These are phyloP conservation scores for Dendroctonus ponderosae DNA, from an alignment of 1,140 invertebrate species.

Conservation along the genomic window DNA sequence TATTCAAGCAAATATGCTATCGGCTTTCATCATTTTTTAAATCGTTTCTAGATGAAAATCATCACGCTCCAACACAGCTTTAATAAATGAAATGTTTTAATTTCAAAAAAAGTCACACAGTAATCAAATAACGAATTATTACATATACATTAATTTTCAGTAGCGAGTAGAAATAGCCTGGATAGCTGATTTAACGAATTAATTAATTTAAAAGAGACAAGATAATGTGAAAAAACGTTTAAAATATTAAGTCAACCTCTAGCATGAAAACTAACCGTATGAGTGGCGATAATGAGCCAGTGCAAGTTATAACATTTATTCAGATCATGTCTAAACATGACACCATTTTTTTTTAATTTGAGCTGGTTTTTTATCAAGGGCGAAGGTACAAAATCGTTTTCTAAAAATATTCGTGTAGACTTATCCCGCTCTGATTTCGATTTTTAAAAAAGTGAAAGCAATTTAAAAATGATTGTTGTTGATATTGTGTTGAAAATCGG, in stretches of 20 bases:
- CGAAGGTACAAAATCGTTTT: slow-evolving; percentile 32
- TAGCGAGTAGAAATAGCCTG: no score
- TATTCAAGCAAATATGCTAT: no score
- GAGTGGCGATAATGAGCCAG: slow-evolving; percentile 19
- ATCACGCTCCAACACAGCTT: no score
- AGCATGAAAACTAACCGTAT: slow-evolving; percentile 33
- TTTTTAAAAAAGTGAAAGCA: background rate
- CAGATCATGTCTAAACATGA: background rate
- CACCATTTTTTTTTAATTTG: slow-evolving; percentile 8
- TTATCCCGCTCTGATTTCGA: no score
- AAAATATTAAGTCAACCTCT: slow-evolving; percentile 29
- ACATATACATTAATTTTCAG: no score
- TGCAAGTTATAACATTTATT: slow-evolving; percentile 6
- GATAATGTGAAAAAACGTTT: slow-evolving; percentile 8
- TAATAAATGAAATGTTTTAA: no score
- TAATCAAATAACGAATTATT: no score
- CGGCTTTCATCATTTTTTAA: no score
- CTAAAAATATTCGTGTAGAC: no score
- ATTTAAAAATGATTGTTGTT: background rate
- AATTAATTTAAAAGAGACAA: slow-evolving; percentile 9
- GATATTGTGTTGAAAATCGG: background rate
- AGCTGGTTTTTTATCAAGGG: slow-evolving; percentile 13
- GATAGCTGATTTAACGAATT: background rate
- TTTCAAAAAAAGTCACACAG: no score
- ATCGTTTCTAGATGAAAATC: no score